Evolutionary conservation across 2,797 vertebrate genomes (phyloP), one percentile per base, ranked within the genome.

Genomic region (Alosa sapidissima): DNA sequence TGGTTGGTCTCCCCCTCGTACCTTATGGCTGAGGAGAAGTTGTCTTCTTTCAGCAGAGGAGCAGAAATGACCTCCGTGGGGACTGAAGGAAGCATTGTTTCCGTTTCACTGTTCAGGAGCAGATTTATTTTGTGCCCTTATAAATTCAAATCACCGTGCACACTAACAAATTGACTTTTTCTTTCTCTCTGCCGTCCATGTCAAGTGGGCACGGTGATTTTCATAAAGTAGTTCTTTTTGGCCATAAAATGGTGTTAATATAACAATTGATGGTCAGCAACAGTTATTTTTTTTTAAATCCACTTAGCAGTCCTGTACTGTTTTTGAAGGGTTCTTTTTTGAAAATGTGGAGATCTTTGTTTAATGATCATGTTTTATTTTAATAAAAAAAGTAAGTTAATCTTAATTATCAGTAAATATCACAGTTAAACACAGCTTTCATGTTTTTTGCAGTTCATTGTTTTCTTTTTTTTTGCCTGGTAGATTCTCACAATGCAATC

Each of bases 371-470:
- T 47, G 36, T 78, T 78, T 78, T 78, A 78, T 78, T 78, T 78
- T 78, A 78, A 78, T 78, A 78, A 78, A 78, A 58, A 78, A 72
- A 78, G 72, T 45, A 78, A 78, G 72, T 78, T 78, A 78, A 78
- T 78, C 72, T 78, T 78, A 78, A 78, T 45, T 78, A 78, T 78
- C 72, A 78, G 72, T 78, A 78, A 78, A 78, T 78, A 62, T 62
- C 58, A 47, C 72, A 78, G 72, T 41, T 47, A 83, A 55, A 82
- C 33, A 49, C 11, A 81, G 36, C 41, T 41, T 47, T 82, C 19
- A 5, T 60, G 68, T 52, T 81, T n/a, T 52, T 24, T 13, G 33
- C 75, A 65, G 36, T 48, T 81, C 58, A 82, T 82, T 78, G 14
- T 45, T 47, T 47, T 78, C 41, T 41, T 41, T 28, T 28, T 78